Conservation (phyloP, 2,797 vertebrate species). For the Danio jaintianensis region DNA sequence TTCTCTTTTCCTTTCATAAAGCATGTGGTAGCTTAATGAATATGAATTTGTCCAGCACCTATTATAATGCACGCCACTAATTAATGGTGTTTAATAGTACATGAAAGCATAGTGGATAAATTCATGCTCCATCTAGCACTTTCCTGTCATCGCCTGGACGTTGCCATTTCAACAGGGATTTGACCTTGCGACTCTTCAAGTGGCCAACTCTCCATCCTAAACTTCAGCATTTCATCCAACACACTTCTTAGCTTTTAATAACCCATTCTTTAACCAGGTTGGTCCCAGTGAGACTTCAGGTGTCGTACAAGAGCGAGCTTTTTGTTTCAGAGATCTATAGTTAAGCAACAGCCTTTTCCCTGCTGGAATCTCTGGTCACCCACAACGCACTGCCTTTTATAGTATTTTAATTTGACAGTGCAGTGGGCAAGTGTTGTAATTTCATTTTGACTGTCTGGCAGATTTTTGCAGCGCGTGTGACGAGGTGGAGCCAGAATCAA, state of each 20-base stretch:
- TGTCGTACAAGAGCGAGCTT: constrained; percentile 9
- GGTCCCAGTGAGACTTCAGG: constrained; percentile 6
- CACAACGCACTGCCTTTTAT: constrained; percentile 28
- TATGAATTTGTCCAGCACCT: not conserved
- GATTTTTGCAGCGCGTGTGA: not conserved
- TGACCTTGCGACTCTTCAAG: not conserved
- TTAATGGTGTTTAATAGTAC: not conserved
- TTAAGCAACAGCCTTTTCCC: constrained; percentile 24
- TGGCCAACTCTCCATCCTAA: too few relatives aligned
- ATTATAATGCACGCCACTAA: not conserved
- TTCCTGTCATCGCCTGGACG: constrained; percentile 7
- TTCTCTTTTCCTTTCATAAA: not conserved
- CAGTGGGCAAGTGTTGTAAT: constrained; percentile 23
- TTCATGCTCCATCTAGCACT: not conserved
- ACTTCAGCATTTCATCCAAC: not conserved
- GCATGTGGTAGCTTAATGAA: not conserved
- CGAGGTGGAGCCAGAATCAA: constrained; percentile 9
- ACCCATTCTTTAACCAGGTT: constrained; percentile 26
- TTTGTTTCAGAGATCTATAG: constrained; percentile 8
- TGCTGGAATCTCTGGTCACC: constrained; percentile 23
- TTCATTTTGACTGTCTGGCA: constrained; percentile 22
- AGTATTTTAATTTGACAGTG: constrained; percentile 33
- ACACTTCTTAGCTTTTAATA: constrained; percentile 9
- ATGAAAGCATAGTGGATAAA: not conserved
- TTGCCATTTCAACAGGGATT: not conserved